Evolutionary conservation across 2,113 vertebrate species (phyloP), one percentile per base, ranked within the genome.

Genomic region (Sander vitreus): DNA sequence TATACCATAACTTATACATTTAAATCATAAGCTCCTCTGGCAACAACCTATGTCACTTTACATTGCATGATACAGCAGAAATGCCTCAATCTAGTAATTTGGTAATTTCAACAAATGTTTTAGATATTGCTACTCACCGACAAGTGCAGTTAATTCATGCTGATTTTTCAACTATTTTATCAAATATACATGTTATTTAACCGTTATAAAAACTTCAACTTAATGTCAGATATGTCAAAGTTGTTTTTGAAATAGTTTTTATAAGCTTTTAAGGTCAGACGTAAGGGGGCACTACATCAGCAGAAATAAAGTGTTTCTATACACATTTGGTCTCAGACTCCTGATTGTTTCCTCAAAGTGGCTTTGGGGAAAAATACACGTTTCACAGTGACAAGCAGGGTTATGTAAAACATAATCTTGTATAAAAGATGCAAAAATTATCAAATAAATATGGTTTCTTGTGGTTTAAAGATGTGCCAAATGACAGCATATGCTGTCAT

Each of bases 211-310:
- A 48, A n/a, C 73, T 65, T 55, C 54, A 48, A 3, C 12, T 48
- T 47, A 39, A 63, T 36, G 33, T 59, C 74, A 73, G 10, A 25
- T 36, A 30, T 51, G 33, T 45, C 43, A 47, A n/a, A 15, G 23
- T 10, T 57, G 33, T 57, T 73, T 78, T 64, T 21, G 18, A 27
- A 30, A 48, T 33, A 45, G 47, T 5, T 30, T 16, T 12, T 23
- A 58, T 23, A 27, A 12, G 6, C 30, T 63, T 62, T 58, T 43
- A 25, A 54, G 43, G 58, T 78, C 64, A 83, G 50, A 67, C 66
- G 7, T 50, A 76, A 47, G 65, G 53, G 65, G 80, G 80, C n/a
- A 54, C 76, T 43, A 30, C 57, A 72, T 16, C 53, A 30, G 16
- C 66, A 75, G 9, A 59, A 73, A 59, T 62, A 57, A 57, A 50